phyloP scores from a whole-genome alignment of 2,797 vertebrate genomes.

The Numenius phaeopus region DNA sequence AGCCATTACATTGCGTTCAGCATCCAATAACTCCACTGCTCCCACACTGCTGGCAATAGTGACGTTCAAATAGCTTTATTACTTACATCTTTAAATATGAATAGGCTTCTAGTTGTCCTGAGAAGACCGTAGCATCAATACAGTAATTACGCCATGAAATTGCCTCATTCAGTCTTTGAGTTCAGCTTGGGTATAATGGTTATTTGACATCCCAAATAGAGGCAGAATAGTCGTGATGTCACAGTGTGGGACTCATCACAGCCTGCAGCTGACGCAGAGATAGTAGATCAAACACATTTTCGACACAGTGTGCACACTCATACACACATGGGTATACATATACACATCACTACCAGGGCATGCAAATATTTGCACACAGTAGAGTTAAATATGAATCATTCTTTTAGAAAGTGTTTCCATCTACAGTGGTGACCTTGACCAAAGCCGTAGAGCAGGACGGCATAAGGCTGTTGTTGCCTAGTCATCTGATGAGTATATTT shows the following conservation, averaged over 20 bases:
- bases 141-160: background rate
- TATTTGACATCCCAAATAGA: background rate
- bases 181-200: background rate
- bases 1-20: background rate
- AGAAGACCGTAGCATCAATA: background rate
- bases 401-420: background rate
- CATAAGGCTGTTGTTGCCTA: background rate
- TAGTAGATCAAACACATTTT: background rate
- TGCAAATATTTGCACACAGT: background rate
- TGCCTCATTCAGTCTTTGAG: background rate
- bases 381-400: background rate
- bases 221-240: background rate
- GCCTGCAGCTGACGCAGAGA: background rate
- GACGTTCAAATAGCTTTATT: background rate
- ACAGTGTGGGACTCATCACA: background rate
- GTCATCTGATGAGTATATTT: background rate
- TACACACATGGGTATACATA: accelerated
- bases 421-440: background rate
- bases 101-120: background rate
- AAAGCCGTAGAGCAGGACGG: background rate
- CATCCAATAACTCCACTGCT: background rate
- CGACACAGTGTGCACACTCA: background rate
- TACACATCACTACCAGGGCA: background rate
- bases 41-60: background rate
- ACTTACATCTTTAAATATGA: background rate